Conservation (phyloP, 2,797 vertebrate genomes). For the Spinibarbus caldwelli region DNA sequence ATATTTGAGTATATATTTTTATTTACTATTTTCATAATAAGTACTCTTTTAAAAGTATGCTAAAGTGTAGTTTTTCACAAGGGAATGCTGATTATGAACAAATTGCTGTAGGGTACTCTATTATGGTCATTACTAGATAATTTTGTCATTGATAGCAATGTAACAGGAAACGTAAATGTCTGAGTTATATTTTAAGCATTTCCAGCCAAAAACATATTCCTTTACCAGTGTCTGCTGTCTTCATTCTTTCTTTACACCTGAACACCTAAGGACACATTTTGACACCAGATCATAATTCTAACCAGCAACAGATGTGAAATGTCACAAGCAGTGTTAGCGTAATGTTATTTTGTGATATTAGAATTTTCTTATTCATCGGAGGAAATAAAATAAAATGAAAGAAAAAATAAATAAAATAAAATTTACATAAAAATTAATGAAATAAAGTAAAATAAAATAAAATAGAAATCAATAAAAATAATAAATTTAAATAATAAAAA, state of each 20-base stretch:
- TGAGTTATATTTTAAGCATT: not conserved
- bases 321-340: not conserved
- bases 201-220: not conserved
- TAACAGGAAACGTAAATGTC: not conserved
- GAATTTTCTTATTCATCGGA: not conserved
- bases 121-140: no score
- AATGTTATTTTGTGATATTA: not conserved
- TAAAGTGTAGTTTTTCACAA: not conserved
- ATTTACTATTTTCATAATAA: not conserved
- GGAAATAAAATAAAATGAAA: not conserved
- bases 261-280: slow-evolving; percentile 54
- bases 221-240: not conserved
- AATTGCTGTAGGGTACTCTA: not conserved
- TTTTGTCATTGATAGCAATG: not conserved
- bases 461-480: no score
- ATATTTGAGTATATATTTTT: not conserved
- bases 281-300: slow-evolving; percentile 84
- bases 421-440: not conserved
- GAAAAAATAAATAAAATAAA: no score
- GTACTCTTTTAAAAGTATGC: not conserved
- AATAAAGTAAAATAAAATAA: no score
- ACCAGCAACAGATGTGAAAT: no score
- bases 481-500: not conserved
- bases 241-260: not conserved
- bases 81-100: not conserved